These are phyloP conservation scores for Trichoplusia ni DNA, from an alignment of 1,140 invertebrate species.

Conservation along the genomic window DNA sequence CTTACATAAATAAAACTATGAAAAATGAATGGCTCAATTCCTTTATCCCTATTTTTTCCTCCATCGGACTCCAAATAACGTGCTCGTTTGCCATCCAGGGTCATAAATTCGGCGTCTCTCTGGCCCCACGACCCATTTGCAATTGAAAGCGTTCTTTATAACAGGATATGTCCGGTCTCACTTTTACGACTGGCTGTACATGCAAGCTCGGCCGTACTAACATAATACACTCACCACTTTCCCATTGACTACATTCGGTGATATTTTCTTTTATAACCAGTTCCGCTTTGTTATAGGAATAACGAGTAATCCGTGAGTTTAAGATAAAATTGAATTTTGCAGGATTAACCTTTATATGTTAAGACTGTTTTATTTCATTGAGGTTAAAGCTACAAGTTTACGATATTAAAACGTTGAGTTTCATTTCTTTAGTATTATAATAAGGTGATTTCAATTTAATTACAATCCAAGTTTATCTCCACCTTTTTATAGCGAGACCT, in stretches of 20 bases:
- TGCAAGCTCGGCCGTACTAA: constrained; percentile 39
- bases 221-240: constrained; percentile 34
- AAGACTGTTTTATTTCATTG: too few species aligned
- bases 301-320: not conserved
- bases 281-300: not conserved
- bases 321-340: too few species aligned
- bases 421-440: not conserved
- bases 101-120: constrained; percentile 70
- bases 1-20: constrained; percentile 59
- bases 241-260: constrained; percentile 1
- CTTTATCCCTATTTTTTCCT: constrained; percentile 56
- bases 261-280: not conserved
- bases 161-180: constrained; percentile 69
- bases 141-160: constrained; percentile 79
- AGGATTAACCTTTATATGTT: too few species aligned
- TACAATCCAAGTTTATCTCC: not conserved
- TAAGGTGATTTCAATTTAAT: not conserved
- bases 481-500: constrained; percentile 6
- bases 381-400: too few species aligned
- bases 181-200: constrained; percentile 69
- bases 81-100: constrained; percentile 60
- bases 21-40: constrained; percentile 57
- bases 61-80: constrained; percentile 61
- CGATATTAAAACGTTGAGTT: too few species aligned
- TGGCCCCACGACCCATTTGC: constrained; percentile 69